phyloP scores from a whole-genome alignment of 2,113 vertebrate species.

The Pteropus alecto region DNA sequence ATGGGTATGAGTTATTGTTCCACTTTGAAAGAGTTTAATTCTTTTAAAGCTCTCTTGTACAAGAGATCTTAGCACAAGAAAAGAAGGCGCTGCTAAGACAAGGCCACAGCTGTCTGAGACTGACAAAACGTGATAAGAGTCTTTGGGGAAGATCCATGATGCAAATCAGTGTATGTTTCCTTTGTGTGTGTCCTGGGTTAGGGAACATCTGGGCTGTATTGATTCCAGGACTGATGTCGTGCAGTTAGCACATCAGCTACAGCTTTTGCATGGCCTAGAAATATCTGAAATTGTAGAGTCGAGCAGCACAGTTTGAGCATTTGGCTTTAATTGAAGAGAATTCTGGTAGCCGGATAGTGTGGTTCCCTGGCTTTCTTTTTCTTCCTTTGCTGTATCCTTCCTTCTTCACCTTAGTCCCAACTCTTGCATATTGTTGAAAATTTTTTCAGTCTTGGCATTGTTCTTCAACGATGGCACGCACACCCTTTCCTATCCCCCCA shows the following conservation, averaged over 20 bases:
- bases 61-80: conserved; percentile 23
- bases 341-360: background rate
- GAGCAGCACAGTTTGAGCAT: background rate
- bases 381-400: background rate
- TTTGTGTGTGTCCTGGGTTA: background rate
- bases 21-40: background rate
- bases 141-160: background rate
- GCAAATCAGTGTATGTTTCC: background rate
- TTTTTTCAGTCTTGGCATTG: background rate
- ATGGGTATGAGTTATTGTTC: background rate
- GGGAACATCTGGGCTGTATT: background rate
- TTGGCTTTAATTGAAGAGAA: background rate
- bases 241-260: background rate
- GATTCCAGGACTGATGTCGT: background rate
- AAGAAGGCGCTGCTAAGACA: background rate
- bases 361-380: background rate
- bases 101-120: background rate
- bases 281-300: background rate
- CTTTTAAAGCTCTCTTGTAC: background rate
- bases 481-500: no score
- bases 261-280: background rate
- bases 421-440: background rate
- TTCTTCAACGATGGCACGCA: background rate
- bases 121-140: background rate
- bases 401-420: background rate